Conservation (phyloP, 2,888 invertebrate genomes). For the Drosophila quasianomalipes region DNA sequence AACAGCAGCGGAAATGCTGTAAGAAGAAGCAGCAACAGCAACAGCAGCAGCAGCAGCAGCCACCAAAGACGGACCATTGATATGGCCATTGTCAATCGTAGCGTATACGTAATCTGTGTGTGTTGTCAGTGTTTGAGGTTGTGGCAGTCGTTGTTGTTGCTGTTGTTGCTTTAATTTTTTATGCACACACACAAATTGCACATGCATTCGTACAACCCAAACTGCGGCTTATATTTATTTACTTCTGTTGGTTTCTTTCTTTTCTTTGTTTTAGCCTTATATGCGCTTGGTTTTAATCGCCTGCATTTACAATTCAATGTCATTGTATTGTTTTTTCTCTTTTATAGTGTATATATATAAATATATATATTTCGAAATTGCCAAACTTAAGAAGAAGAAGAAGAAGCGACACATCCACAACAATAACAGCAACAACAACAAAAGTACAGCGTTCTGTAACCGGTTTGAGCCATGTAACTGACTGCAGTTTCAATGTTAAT, state of each 20-base stretch:
- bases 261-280: slow-evolving; percentile 4
- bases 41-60: slow-evolving; percentile 22
- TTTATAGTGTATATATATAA: slow-evolving; percentile 1
- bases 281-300: slow-evolving; percentile 51
- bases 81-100: slow-evolving; percentile 37
- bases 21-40: slow-evolving; percentile 34
- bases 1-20: slow-evolving; percentile 36
- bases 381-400: slow-evolving; percentile 43
- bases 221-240: slow-evolving; percentile 45
- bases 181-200: slow-evolving; percentile 49
- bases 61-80: slow-evolving; percentile 45
- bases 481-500: slow-evolving; percentile 56
- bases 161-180: slow-evolving; percentile 13
- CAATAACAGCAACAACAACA: not conserved
- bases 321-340: slow-evolving; percentile 48
- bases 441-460: slow-evolving; percentile 41
- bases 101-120: slow-evolving; percentile 40
- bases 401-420: slow-evolving; percentile 2
- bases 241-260: slow-evolving; percentile 19
- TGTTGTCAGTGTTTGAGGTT: slow-evolving; percentile 22
- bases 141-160: slow-evolving; percentile 12
- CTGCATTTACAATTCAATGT: slow-evolving; percentile 72
- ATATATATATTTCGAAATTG: slow-evolving; percentile 40
- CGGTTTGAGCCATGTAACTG: slow-evolving; percentile 46
- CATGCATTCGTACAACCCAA: slow-evolving; percentile 45